Percentiles rank a stretch among this genome's conserved stretches.
These are phyloP conservation scores for Aptenodytes forsteri DNA, from an alignment of 2,113 vertebrate genomes.

Conservation along the genomic window DNA sequence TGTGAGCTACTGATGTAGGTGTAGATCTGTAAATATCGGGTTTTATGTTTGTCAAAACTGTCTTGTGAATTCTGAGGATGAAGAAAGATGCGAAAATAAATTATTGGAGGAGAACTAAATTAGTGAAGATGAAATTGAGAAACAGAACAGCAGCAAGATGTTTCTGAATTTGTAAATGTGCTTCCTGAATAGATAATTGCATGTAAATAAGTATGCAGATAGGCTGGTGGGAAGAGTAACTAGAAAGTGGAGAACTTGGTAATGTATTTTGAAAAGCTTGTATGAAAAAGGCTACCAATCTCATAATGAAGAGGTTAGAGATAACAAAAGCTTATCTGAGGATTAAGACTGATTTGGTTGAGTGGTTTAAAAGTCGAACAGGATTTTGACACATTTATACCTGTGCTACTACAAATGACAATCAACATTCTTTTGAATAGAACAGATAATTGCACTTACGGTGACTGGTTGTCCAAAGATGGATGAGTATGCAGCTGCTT, in stretches of 20 bases:
- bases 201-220: background rate
- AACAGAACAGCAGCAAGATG: background rate
- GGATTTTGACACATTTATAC: background rate
- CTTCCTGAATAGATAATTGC: background rate
- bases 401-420: background rate
- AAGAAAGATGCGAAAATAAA: background rate
- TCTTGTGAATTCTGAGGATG: background rate
- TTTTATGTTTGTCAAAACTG: background rate
- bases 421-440: background rate
- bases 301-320: background rate
- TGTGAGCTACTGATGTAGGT: background rate
- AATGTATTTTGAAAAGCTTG: background rate
- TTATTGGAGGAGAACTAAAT: background rate
- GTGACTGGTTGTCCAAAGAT: background rate
- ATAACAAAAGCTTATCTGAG: background rate
- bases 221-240: background rate
- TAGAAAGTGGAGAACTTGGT: background rate
- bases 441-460: rapidly evolving
- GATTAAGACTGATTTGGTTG: background rate
- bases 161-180: background rate
- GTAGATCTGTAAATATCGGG: background rate
- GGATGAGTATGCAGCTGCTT: background rate
- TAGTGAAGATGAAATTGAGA: background rate
- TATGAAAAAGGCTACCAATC: background rate
- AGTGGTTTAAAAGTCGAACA: background rate